These are phyloP conservation scores for Chaetodon auriga DNA, from an alignment of 2,113 vertebrate genomes.

Conservation along the genomic window DNA sequence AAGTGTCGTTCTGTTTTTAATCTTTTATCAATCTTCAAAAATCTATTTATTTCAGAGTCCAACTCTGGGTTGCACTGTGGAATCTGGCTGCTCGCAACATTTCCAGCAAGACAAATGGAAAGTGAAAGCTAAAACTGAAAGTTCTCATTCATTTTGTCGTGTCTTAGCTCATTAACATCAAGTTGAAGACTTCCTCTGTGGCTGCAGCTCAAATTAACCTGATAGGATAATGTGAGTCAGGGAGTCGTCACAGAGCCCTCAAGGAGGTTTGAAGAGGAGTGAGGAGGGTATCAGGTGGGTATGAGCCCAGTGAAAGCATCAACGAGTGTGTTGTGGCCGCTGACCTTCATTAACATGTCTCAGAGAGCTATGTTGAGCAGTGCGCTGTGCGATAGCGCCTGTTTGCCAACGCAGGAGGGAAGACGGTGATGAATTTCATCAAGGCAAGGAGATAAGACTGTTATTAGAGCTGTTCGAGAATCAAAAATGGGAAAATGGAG, in stretches of 20 bases:
- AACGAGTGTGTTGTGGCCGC: slow-evolving; percentile 35
- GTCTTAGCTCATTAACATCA: slow-evolving; percentile 57
- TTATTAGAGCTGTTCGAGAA: slow-evolving; percentile 63
- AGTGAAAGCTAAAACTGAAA: slow-evolving; percentile 52
- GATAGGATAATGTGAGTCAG: slow-evolving; percentile 41
- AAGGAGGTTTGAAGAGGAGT: slow-evolving; percentile 25
- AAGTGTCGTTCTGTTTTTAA: slow-evolving; percentile 16
- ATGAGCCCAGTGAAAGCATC: slow-evolving; percentile 45
- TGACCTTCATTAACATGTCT: slow-evolving; percentile 80
- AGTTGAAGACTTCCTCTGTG: slow-evolving; percentile 35
- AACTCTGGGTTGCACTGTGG: not conserved
- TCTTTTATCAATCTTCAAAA: slow-evolving; percentile 35
- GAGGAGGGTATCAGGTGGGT: slow-evolving; percentile 50
- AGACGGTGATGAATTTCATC: slow-evolving; percentile 67
- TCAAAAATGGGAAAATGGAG: slow-evolving; percentile 50
- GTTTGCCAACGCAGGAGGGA: slow-evolving; percentile 39
- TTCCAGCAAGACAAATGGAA: slow-evolving; percentile 18
- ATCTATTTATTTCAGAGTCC: slow-evolving; percentile 34
- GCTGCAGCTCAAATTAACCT: slow-evolving; percentile 44
- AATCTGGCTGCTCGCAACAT: not conserved
- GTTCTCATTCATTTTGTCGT: slow-evolving; percentile 40
- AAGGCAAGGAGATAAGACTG: slow-evolving; percentile 65
- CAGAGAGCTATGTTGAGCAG: slow-evolving; percentile 44
- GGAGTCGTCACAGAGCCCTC: slow-evolving; percentile 35
- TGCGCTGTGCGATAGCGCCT: slow-evolving; percentile 46